Evolutionary conservation across 2,888 invertebrate species (phyloP), one percentile per base, ranked within the genome.

Genomic region (Ctenicera cuprea): DNA sequence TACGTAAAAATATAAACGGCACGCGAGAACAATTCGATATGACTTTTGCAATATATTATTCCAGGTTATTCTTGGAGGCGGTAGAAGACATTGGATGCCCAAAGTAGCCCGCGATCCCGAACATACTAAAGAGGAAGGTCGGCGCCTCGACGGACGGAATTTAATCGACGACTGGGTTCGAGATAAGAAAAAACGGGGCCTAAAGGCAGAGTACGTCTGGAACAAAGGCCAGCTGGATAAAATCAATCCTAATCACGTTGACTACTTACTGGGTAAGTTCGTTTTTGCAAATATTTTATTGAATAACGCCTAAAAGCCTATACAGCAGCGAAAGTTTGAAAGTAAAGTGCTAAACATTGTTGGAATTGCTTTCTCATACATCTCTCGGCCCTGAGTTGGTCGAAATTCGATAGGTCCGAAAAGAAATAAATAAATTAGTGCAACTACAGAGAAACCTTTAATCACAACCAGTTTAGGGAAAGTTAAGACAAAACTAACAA

Each of bases 161-260:
- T 90, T 95, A 65, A 93, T 94, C 71, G 93, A 94, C 85, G 94
- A 94, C 84, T 95, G 95, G 95, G 89, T 92, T 0, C 87, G 93
- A 78, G 94, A 94, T 83, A 93, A 93, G 87, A 93, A 92, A 80
- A 89, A 92, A 76, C 88, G 92, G 71, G 89, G 90, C 57, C 85
- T 92, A n/a, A 88, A 91, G 78, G 92, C 92, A 0, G 91, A 92
- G 83, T 95, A 94, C 84, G 93, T 95, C 18, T 92, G 93, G 88
- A 92, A 92, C 77, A 92, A 90, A 83, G 91, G 92, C 79, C 92
- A 94, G 81, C 90, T 95, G 63, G 92, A 92, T 66, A 90, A 90
- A 80, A 87, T 94, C 75, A 92, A 94, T 85, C 90, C 93, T 9
- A 88, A 90, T 80, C 89, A 91, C 73, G 91, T 93, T 52, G 94